Percentiles rank a stretch among this genome's conserved stretches.
Conservation (phyloP, 2,113 vertebrate genomes). For the Ageneiosus marmoratus region DNA sequence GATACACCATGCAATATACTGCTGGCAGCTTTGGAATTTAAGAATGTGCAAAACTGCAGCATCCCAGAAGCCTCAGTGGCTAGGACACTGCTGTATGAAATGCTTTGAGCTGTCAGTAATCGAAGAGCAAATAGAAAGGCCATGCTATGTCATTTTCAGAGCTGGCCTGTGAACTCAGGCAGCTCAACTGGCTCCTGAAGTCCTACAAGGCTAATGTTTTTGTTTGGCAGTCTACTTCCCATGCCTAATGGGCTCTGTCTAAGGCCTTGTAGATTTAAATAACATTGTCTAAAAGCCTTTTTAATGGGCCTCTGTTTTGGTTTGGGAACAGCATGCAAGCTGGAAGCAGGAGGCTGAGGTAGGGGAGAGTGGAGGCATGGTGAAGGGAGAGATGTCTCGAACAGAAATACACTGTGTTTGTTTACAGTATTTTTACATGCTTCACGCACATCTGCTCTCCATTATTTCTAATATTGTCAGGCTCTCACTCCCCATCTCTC, state of each 20-base stretch:
- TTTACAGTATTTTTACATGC: slow-evolving; percentile 46
- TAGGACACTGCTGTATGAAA: slow-evolving; percentile 21
- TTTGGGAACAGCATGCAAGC: slow-evolving; percentile 46
- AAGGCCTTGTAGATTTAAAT: slow-evolving; percentile 47
- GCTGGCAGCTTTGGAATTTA: not conserved
- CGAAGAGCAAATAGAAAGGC: slow-evolving; percentile 43
- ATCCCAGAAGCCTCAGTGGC: not conserved
- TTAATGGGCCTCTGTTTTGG: slow-evolving; percentile 52
- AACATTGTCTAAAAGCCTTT: slow-evolving; percentile 62
- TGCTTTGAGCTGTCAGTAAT: slow-evolving; percentile 24
- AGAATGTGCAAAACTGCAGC: not conserved
- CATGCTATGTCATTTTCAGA: slow-evolving; percentile 38
- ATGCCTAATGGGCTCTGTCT: slow-evolving; percentile 43
- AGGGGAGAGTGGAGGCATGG: slow-evolving; percentile 14
- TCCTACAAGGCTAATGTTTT: slow-evolving; percentile 42
- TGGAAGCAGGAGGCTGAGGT: not conserved
- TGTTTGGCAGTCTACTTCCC: slow-evolving; percentile 30
- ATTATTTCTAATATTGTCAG: slow-evolving; percentile 49
- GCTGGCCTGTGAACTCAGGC: slow-evolving; percentile 31
- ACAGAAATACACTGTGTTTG: slow-evolving; percentile 41
- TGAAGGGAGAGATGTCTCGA: slow-evolving; percentile 22
- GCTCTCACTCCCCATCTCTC: slow-evolving; percentile 22
- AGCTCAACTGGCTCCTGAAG: slow-evolving; percentile 28
- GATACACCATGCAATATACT: not conserved
- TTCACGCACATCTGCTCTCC: slow-evolving; percentile 35